Conservation (phyloP, 2,113 vertebrate genomes). For the Dicentrarchus labrax region DNA sequence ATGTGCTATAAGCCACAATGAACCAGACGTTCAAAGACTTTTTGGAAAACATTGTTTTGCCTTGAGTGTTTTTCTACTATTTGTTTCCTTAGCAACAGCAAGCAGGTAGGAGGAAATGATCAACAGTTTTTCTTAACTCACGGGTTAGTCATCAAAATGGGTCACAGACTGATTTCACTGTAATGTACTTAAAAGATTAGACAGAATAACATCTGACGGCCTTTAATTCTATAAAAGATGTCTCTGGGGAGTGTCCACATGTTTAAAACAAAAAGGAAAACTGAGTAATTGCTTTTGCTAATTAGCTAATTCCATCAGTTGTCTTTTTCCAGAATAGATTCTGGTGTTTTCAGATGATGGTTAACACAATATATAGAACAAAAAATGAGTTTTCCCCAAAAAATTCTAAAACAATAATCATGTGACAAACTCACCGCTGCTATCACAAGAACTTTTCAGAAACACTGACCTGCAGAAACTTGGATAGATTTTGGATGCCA, state of each 20-base stretch:
- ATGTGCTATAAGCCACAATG: background rate
- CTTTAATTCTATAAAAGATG: background rate
- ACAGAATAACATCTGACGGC: background rate
- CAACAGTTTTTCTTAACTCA: background rate
- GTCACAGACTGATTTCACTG: slow-evolving; percentile 11
- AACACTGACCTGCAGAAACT: background rate
- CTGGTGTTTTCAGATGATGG: background rate
- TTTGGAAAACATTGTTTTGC: slow-evolving; percentile 1
- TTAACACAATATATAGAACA: background rate
- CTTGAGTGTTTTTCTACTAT: slow-evolving; percentile 1
- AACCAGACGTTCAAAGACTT: slow-evolving; percentile 5
- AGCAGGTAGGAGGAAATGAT: slow-evolving; percentile 8
- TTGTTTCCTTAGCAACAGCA: slow-evolving; percentile 34
- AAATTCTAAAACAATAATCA: too few relatives aligned
- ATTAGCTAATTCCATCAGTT: too few relatives aligned
- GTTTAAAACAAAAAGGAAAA: background rate
- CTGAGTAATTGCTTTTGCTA: too few relatives aligned
- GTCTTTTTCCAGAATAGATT: background rate
- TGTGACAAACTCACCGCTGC: background rate
- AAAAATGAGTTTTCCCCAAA: too few relatives aligned
- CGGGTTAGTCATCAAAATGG: slow-evolving; percentile 24
- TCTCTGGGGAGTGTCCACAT: background rate
- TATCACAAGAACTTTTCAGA: background rate
- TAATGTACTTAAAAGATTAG: background rate
- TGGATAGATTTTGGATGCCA: background rate